Evolutionary conservation across 2,797 vertebrate genomes (phyloP).

Genomic region (Cephalopachus bancanus): DNA sequence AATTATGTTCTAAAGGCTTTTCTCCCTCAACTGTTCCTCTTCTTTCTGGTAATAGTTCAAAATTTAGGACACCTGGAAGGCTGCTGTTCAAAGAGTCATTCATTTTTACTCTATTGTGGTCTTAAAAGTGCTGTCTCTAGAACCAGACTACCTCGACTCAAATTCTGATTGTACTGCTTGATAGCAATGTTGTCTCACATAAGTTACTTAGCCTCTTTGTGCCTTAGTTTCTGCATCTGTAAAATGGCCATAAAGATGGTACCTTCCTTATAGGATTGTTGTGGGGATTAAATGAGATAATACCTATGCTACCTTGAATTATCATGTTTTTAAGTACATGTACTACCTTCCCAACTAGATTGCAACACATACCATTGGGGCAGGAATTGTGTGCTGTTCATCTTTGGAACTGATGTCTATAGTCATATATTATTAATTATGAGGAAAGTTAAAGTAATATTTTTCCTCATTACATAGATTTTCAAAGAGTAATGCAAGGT

Average conservation of each 20-base stretch:
- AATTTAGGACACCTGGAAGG: not conserved
- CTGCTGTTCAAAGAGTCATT: not conserved
- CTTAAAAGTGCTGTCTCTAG: not conserved
- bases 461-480: not conserved
- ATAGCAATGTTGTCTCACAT: not conserved
- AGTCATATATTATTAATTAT: constrained; percentile 28
- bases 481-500: constrained; percentile 17
- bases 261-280: not conserved
- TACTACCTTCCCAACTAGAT: not conserved
- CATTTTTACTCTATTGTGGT: not conserved
- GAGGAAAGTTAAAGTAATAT: constrained; percentile 34
- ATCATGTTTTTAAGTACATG: not conserved
- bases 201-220: constrained; percentile 9
- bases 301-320: not conserved
- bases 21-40: not conserved
- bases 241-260: constrained; percentile 8
- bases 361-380: not conserved
- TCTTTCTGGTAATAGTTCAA: constrained; percentile 3
- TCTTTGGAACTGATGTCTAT: not conserved
- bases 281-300: constrained; percentile 16
- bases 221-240: constrained; percentile 58
- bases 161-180: not conserved
- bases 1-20: constrained; percentile 38
- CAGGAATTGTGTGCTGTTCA: not conserved
- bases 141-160: constrained; percentile 38